Evolutionary conservation across 2,113 vertebrate species (phyloP), one percentile per base, ranked within the genome.

Genomic region (Apodemus sylvaticus): DNA sequence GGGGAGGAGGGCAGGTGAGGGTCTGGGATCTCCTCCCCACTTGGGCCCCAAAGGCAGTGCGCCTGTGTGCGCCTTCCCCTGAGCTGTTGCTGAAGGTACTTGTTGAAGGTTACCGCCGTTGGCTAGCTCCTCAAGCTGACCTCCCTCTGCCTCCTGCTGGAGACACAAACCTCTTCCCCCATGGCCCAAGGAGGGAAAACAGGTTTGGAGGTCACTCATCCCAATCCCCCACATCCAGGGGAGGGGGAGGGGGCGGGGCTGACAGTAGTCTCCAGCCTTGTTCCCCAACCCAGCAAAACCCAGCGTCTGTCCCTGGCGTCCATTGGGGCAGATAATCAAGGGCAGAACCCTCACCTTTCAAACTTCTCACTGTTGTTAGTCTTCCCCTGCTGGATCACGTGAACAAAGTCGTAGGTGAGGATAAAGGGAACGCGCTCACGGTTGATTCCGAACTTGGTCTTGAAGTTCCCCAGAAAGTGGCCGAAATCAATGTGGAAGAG

Each of bases 401-500:
- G 99, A 93, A 99, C 99, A 22, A 99, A 99, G 98, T 99, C 99
- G 0, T 99, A 99, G 0, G 99, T 99, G 97, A 99, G 95, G 97
- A 99, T 99, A 96, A 99, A 99, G 9, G 99, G 99, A 94, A 99
- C 99, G 2, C 99, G 99, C 96, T 99, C 99, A 51, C 99, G 98
- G 93, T 99, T 99, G 98, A 99, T 99, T 89, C 99, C 99, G 74
- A 99, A 99, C 98, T 99, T 99, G 88, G 99, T 99, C 98, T 99
- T 99, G 98, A 99, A 99, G 98, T 99, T 99, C 39, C 99, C 99
- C 98, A 99, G 98, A 96, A 99, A 99, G 98, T 99, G 99, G 71
- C 99, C 99, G 76, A 99, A 99, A 96, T 99, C 99, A 66, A 99
- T 99, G 98, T 99, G 99, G 97, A 99, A 99, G 51, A 99, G 98